Evolutionary conservation across 2,797 vertebrate genomes (phyloP).

Genomic region (Xerus rutilus): DNA sequence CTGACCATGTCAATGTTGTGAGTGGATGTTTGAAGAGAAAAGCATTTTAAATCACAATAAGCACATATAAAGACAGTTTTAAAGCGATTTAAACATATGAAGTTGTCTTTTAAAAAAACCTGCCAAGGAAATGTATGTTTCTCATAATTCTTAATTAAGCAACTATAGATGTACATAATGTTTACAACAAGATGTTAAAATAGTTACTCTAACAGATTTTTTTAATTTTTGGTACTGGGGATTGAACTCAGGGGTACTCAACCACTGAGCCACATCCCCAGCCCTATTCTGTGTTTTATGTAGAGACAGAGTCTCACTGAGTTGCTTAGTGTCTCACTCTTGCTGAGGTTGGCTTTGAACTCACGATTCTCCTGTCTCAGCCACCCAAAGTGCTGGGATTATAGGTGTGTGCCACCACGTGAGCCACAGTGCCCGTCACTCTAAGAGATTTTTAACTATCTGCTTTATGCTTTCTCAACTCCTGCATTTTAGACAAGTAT

Average conservation of each 20-base stretch:
- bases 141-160: conserved; percentile 32
- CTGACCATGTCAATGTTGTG: not conserved
- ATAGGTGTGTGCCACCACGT: too few species aligned
- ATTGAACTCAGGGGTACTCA: too few species aligned
- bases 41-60: not conserved
- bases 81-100: conserved; percentile 42
- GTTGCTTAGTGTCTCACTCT: too few species aligned
- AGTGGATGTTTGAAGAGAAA: not conserved
- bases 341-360: too few species aligned
- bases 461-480: conserved; percentile 13
- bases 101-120: not conserved
- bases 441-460: not conserved
- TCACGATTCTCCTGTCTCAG: too few species aligned
- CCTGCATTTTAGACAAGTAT: conserved; percentile 4
- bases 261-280: too few species aligned
- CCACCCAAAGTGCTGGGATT: too few species aligned
- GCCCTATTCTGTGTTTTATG: too few species aligned
- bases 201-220: not conserved
- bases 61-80: not conserved
- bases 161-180: not conserved
- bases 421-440: too few species aligned
- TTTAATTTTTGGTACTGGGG: not conserved
- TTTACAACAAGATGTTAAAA: conserved; percentile 3
- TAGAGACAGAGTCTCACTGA: too few species aligned
- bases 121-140: not conserved